phyloP scores from a whole-genome alignment of 2,888 invertebrate genomes.

The Nineta flava region DNA sequence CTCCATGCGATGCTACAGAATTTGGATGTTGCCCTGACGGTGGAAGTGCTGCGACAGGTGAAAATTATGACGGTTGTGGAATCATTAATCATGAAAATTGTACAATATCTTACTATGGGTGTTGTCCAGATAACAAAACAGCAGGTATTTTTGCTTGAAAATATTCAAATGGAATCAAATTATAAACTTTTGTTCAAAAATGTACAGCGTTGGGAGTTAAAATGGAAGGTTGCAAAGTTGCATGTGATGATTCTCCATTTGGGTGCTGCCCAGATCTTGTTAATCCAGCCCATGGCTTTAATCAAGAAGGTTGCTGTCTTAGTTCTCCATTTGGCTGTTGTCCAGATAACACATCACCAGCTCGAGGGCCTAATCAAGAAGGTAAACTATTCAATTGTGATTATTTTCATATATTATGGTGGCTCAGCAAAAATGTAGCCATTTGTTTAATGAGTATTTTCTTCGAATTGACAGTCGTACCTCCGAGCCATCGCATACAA shows the following conservation, averaged over 20 bases:
- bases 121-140: conserved; percentile 53
- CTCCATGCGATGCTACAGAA: conserved; percentile 33
- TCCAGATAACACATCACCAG: conserved; percentile 69
- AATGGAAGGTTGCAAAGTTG: conserved; percentile 55
- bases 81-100: conserved; percentile 32
- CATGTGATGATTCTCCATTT: conserved; percentile 49
- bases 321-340: conserved; percentile 70
- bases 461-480: neutral
- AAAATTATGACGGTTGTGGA: conserved; percentile 44
- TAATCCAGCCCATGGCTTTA: conserved; percentile 74
- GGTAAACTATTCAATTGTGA: conserved; percentile 24
- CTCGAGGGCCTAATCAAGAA: conserved; percentile 60
- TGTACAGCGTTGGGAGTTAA: conserved; percentile 46
- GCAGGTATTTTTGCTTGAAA: conserved; percentile 32
- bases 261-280: conserved; percentile 80
- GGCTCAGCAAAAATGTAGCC: neutral
- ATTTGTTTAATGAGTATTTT: neutral
- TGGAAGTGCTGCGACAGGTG: conserved; percentile 41
- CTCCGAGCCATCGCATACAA: too few species aligned
- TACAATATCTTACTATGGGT: conserved; percentile 44
- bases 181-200: neutral
- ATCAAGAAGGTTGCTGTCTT: conserved; percentile 69
- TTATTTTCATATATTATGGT: neutral
- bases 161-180: neutral
- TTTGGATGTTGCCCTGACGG: conserved; percentile 69